Conservation (phyloP, 2,113 vertebrate species). For the Sinocyclocheilus maitianheensis region DNA sequence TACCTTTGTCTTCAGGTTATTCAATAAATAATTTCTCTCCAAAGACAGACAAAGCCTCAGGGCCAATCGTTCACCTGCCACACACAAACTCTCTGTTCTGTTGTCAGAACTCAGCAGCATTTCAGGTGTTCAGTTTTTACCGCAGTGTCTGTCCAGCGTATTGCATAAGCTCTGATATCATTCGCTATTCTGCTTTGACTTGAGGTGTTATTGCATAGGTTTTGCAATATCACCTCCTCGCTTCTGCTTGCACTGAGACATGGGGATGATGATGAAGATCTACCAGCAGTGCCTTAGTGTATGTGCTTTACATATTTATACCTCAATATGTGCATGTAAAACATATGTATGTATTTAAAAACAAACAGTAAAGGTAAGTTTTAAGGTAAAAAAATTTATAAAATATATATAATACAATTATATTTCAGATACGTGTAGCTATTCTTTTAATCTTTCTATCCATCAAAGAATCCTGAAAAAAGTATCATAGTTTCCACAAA, state of each 20-base stretch:
- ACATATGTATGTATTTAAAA: not conserved
- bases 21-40: constrained; percentile 18
- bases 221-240: not conserved
- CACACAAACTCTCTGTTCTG: constrained; percentile 2
- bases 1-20: not conserved
- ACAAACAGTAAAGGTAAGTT: not conserved
- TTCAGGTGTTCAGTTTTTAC: constrained; percentile 32
- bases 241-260: not conserved
- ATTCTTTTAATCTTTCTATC: not conserved
- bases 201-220: not conserved
- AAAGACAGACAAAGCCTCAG: constrained; percentile 32
- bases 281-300: not conserved
- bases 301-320: not conserved
- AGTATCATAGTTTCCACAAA: not conserved
- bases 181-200: not conserved
- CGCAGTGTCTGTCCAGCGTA: not conserved
- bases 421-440: not conserved
- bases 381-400: too few relatives aligned
- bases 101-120: constrained; percentile 24
- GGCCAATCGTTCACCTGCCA: constrained; percentile 16
- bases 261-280: not conserved
- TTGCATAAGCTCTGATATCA: constrained; percentile 43
- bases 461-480: not conserved
- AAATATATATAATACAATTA: too few relatives aligned
- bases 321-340: not conserved